These are phyloP conservation scores for Tor tambroides DNA, from an alignment of 2,113 vertebrate species.

Conservation along the genomic window DNA sequence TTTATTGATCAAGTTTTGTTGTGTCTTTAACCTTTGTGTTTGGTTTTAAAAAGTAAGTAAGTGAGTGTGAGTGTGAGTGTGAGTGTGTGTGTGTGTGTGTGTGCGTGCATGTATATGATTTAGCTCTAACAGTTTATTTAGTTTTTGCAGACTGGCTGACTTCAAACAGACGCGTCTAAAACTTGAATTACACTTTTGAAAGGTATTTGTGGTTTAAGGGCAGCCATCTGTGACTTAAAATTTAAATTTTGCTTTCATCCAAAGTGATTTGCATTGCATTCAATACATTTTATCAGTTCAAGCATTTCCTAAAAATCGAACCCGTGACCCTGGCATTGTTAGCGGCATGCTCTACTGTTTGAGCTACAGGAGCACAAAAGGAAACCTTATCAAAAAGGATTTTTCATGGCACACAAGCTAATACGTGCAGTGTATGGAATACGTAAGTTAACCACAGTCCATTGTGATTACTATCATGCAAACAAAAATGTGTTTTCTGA, in stretches of 20 bases:
- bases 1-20: constrained; percentile 5
- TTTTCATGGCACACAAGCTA: not conserved
- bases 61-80: no score
- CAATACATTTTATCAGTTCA: no score
- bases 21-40: not conserved
- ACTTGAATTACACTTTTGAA: no score
- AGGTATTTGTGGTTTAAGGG: no score
- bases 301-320: not conserved
- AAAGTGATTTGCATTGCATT: no score
- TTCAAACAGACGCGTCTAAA: no score
- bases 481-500: not conserved
- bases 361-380: not conserved
- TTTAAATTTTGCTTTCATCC: not conserved
- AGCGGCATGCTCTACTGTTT: not conserved
- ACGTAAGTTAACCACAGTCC: not conserved
- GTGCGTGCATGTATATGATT: no score
- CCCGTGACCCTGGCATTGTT: not conserved
- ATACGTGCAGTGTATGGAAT: not conserved
- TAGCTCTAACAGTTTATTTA: no score
- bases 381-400: not conserved
- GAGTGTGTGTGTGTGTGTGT: no score
- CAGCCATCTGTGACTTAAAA: not conserved
- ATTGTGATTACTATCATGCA: not conserved
- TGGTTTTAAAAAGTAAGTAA: not conserved
- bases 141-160: no score